These are phyloP conservation scores for Tokudaia muenninki DNA, from an alignment of 2,797 vertebrate genomes.

Conservation along the genomic window DNA sequence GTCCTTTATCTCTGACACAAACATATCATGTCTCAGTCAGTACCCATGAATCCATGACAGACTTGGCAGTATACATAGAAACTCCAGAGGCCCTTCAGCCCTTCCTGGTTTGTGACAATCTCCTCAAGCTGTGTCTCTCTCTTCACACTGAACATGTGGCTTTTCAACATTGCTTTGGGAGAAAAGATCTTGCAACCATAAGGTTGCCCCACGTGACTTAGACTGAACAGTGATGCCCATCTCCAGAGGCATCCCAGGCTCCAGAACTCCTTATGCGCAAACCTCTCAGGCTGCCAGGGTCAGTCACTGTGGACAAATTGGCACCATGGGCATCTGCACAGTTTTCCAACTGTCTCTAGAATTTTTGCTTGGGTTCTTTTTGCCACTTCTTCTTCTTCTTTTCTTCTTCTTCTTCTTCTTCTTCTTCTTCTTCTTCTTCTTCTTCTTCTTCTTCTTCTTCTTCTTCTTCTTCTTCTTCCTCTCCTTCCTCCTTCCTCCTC, in stretches of 20 bases:
- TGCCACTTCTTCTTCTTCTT: no score
- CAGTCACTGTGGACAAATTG: neutral
- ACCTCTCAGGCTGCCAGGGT: neutral
- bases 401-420: no score
- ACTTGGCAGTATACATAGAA: neutral
- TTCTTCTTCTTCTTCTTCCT: no score
- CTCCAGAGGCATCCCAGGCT: neutral
- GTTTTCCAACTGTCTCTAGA: neutral
- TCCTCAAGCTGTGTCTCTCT: neutral
- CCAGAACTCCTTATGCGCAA: neutral
- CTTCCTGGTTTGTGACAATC: conserved; percentile 1
- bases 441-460: no score
- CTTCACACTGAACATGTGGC: neutral
- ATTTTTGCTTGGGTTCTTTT: neutral
- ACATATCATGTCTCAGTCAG: neutral
- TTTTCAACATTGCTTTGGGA: conserved; percentile 17
- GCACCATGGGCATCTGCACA: neutral
- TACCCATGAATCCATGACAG: neutral
- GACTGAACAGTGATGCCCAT: neutral
- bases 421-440: no score
- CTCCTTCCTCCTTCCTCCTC: no score
- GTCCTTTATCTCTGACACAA: neutral
- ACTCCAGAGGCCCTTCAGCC: neutral
- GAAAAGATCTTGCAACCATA: neutral
- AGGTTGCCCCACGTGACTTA: neutral